phyloP scores from a whole-genome alignment of 2,888 invertebrate species.

The Drosophila macrothrix region DNA sequence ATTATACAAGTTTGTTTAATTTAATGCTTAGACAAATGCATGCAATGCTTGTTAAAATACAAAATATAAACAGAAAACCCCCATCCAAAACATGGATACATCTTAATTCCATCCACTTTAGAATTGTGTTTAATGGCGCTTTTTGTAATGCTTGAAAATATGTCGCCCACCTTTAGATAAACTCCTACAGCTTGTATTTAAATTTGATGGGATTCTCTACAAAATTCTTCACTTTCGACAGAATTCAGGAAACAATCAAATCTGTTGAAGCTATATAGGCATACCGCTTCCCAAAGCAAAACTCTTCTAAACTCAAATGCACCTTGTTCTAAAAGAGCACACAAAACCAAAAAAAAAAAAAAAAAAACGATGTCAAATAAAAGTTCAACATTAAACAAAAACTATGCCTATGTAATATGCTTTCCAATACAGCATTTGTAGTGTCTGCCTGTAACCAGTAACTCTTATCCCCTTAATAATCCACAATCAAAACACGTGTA shows the following conservation, averaged over 20 bases:
- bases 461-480: conserved; percentile 43
- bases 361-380: not conserved
- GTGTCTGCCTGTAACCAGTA: conserved; percentile 58
- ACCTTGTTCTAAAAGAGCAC: conserved; percentile 51
- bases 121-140: conserved; percentile 61
- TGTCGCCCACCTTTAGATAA: conserved; percentile 60
- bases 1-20: conserved; percentile 47
- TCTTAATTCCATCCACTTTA: conserved; percentile 49
- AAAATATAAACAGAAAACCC: not conserved
- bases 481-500: conserved; percentile 62
- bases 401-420: conserved; percentile 52
- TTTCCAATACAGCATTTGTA: conserved; percentile 60
- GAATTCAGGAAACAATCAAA: conserved; percentile 16
- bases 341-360: conserved; percentile 3
- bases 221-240: conserved; percentile 16
- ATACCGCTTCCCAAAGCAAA: conserved; percentile 3
- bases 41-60: conserved; percentile 60
- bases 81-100: conserved; percentile 36
- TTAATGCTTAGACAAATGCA: conserved; percentile 63
- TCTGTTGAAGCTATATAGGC: conserved; percentile 39
- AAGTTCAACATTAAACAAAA: conserved; percentile 28
- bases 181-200: conserved; percentile 46
- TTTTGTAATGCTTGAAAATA: conserved; percentile 69
- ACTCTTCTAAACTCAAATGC: conserved; percentile 20
- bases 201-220: conserved; percentile 24